These are phyloP conservation scores for Aotus griseimembra DNA, from an alignment of 2,797 vertebrate species.

Conservation along the genomic window DNA sequence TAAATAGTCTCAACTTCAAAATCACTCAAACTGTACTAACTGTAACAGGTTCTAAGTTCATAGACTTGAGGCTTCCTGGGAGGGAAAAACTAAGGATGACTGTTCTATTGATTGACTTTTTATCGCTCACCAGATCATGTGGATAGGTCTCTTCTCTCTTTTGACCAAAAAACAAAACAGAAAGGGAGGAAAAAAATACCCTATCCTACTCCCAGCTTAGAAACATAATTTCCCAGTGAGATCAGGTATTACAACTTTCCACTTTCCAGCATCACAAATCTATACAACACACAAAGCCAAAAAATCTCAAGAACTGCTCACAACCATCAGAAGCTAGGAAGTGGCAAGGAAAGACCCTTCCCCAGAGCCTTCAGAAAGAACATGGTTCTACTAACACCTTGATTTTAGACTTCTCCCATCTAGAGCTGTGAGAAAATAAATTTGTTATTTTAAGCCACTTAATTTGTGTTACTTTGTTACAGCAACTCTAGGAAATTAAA, in stretches of 20 bases:
- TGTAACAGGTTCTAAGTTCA: background rate
- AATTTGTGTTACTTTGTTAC: background rate
- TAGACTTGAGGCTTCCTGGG: background rate
- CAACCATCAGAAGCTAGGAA: background rate
- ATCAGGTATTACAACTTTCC: background rate
- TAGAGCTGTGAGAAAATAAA: background rate
- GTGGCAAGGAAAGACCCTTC: background rate
- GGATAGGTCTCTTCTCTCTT: background rate
- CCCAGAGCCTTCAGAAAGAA: background rate
- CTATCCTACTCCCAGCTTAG: background rate
- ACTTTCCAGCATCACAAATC: background rate
- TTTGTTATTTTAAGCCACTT: background rate
- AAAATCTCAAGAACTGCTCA: background rate
- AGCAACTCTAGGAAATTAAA: background rate
- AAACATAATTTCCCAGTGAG: background rate
- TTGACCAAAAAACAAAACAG: background rate
- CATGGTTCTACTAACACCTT: background rate
- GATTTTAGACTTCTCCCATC: background rate
- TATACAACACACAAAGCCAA: background rate
- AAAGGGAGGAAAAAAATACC: background rate
- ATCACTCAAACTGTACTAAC: background rate
- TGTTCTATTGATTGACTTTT: background rate
- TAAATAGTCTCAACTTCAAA: background rate
- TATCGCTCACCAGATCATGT: background rate
- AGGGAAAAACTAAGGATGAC: background rate